phyloP scores from a whole-genome alignment of 2,797 vertebrate species.

The Oreochromis grahami region DNA sequence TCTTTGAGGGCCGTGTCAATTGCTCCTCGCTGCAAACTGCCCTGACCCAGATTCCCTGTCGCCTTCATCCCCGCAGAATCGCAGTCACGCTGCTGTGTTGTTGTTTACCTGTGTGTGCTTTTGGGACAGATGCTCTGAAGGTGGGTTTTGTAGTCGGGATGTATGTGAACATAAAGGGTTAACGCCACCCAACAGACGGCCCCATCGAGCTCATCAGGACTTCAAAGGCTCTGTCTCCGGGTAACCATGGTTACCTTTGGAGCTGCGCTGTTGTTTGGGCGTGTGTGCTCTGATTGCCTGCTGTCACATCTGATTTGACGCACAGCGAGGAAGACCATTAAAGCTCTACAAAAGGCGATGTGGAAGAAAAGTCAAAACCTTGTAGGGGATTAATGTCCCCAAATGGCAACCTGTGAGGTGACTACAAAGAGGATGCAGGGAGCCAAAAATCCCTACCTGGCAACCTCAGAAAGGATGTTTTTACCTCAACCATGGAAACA shows the following conservation, averaged over 20 bases:
- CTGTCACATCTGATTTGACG: conserved; percentile 60
- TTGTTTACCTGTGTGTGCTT: not conserved
- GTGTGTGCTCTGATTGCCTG: conserved; percentile 53
- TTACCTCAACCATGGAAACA: not conserved
- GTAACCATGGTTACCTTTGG: conserved; percentile 73
- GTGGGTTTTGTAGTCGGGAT: not conserved
- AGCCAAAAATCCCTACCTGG: not conserved
- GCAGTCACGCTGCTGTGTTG: not conserved
- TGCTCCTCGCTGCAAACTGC: conserved; percentile 16
- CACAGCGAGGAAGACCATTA: conserved; percentile 51
- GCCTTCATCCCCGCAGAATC: not conserved
- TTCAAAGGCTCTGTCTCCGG: conserved; percentile 48
- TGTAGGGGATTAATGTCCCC: conserved; percentile 26
- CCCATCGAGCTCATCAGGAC: conserved; percentile 25
- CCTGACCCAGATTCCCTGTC: conserved; percentile 63
- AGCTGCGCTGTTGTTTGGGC: conserved; percentile 39
- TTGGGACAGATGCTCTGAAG: not conserved
- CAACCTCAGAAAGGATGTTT: not conserved
- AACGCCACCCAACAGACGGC: conserved; percentile 30
- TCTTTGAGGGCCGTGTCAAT: conserved; percentile 31
- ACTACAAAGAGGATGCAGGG: conserved; percentile 3
- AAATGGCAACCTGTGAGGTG: conserved; percentile 10
- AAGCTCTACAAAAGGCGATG: conserved; percentile 27
- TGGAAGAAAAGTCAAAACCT: conserved; percentile 35
- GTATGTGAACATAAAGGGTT: conserved; percentile 26